phyloP scores from a whole-genome alignment of 2,888 invertebrate species.

The Drosophila siamana region DNA sequence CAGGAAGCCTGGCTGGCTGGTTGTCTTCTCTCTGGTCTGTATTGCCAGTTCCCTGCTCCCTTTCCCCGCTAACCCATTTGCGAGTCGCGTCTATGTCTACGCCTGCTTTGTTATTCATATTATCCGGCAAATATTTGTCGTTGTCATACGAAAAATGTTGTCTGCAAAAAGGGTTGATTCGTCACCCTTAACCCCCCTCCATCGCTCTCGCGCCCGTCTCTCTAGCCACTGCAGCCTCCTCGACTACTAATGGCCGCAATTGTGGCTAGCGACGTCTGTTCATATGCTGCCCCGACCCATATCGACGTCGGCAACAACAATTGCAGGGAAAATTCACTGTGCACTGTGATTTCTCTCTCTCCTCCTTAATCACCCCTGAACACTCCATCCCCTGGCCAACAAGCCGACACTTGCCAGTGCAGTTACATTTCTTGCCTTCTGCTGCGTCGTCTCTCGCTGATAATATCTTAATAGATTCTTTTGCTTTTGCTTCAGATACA shows the following conservation, averaged over 20 bases:
- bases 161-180: slow-evolving; percentile 76
- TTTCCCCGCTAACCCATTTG: slow-evolving; percentile 20
- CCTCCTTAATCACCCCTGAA: slow-evolving; percentile 1
- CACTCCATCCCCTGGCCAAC: not conserved
- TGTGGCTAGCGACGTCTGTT: slow-evolving; percentile 52
- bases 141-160: slow-evolving; percentile 80
- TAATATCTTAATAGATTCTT: slow-evolving; percentile 81
- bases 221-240: slow-evolving; percentile 13
- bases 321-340: slow-evolving; percentile 46
- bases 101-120: slow-evolving; percentile 80
- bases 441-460: slow-evolving; percentile 38
- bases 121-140: slow-evolving; percentile 82
- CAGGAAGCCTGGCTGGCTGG: slow-evolving; percentile 4
- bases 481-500: slow-evolving; percentile 65
- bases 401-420: slow-evolving; percentile 24
- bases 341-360: slow-evolving; percentile 73
- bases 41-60: slow-evolving; percentile 15
- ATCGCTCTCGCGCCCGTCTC: too few species aligned
- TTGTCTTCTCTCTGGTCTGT: slow-evolving; percentile 9
- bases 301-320: slow-evolving; percentile 76
- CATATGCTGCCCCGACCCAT: slow-evolving; percentile 65
- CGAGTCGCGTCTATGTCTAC: slow-evolving; percentile 53
- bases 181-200: slow-evolving; percentile 36
- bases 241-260: slow-evolving; percentile 78
- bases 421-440: slow-evolving; percentile 43